Conservation (phyloP, 1,140 invertebrate genomes). For the Heliothis subflexa region DNA sequence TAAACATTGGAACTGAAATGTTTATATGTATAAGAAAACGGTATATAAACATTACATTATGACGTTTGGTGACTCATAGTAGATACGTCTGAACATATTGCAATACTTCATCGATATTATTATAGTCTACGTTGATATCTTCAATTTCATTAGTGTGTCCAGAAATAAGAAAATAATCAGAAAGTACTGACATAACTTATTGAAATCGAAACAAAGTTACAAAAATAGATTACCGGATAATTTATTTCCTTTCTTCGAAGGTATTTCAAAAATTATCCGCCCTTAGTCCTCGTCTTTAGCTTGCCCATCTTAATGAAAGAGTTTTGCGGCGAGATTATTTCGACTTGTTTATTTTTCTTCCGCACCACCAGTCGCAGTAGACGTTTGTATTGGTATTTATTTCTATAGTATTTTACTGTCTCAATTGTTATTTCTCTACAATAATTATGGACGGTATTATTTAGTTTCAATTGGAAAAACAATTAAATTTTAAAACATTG, state of each 20-base stretch:
- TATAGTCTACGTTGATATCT: no score
- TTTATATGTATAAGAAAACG: constrained; percentile 15
- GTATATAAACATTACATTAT: not conserved
- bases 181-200: not conserved
- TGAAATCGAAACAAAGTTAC: not conserved
- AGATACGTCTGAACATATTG: not conserved
- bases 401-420: constrained; percentile 48
- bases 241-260: constrained; percentile 52
- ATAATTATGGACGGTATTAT: not conserved
- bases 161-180: no score
- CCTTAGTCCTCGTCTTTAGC: constrained; percentile 68
- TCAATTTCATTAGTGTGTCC: no score
- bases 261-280: constrained; percentile 65
- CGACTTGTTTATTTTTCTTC: constrained; percentile 75
- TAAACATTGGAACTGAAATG: constrained; percentile 5
- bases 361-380: constrained; percentile 50
- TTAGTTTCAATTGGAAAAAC: no score
- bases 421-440: constrained; percentile 8
- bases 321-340: constrained; percentile 75
- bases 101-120: no score
- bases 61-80: not conserved
- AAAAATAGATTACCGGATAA: constrained; percentile 51
- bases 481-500: no score
- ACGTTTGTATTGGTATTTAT: constrained; percentile 65
- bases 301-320: constrained; percentile 77